Evolutionary conservation across 2,113 vertebrate species (phyloP), one percentile per base, ranked within the genome.

Genomic region (Hypomesus transpacificus): DNA sequence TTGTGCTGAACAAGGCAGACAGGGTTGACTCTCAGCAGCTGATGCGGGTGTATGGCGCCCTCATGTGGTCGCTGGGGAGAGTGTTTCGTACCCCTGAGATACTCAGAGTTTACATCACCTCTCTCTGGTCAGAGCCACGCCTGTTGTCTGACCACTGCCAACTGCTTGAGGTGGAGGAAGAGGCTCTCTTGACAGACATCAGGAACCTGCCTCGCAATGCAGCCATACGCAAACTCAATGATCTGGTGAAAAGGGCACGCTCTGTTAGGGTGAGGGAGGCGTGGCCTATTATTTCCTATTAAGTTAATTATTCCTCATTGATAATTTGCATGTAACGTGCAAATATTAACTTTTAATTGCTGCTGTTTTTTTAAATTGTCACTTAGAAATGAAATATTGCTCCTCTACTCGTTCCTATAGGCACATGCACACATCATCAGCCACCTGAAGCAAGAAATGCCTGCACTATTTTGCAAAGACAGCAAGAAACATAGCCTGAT

Each of bases 11-110:
- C 91, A 97, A 97, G 82, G 94, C 94, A 0, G 95, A 97, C 90
- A 89, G 86, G 86, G 95, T 96, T 85, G 94, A 95, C 80, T 93
- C 94, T 0, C 95, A 96, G 75, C 93, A 96, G 90, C 88, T 97
- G 71, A 95, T 95, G 94, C 89, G 95, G 2, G 95, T 96, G 71
- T 97, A 97, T 1, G 95, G 95, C 0, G 92, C 95, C 65, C 92
- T 96, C 87, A 96, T 97, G 95, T 97, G 95, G 95, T 94, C 95
- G 0, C 86, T 97, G 80, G 95, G 95, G 11, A 96, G 95, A 82
- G 95, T 94, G 76, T 94, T 96, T 81, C 86, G 95, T 94, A 0
- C 95, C 13, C 67, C 67, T 20, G 67, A 69, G 52, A 57, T 69
- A 13, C 53, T 69, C 24, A 26, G 67, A 3, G 67, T 69, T 28